Base-by-base conservation (phyloP, 1,140 invertebrate species). In the Lasaia peninsularis region DNA sequence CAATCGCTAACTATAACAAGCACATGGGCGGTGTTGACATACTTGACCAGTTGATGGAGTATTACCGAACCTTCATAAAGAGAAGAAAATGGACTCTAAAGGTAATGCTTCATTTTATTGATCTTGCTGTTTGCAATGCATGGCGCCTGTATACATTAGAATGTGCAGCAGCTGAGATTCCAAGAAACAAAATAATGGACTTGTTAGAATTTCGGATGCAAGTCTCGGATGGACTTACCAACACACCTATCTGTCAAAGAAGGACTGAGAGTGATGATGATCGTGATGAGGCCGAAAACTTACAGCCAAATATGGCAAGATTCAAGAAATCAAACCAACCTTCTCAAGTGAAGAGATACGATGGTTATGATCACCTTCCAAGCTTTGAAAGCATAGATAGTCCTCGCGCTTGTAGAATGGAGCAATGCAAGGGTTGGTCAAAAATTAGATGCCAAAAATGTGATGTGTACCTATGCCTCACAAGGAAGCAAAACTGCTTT, bases 41-140 rank as follows among this genome's bases (percentile, higher is more conserved):
- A 12, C 31, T 65, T 5, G 56, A 69, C 44, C 56, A 68, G 40
- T 32, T 28, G 40, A 62, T 68, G 37, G 60, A 65, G 56, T 61
- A 61, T 20, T 69, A 69, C 31, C 28, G 63, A 11, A 51, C 60
- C n/a, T 71, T 62, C 20, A 61, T 60, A 0, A 71, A 71, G 52
- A 67, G 60, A 1, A 61, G 52, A 37, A 69, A 69, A 33, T 70
- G 62, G 64, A 63, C 70, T 31, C 40, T 67, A 33, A 70, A 73
- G 57, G 62, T 67, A 7, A 12, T 65, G 5, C 40, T 64, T 1
- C 66, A 72, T 33, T 65, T 69, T 55, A 37, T 69, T 9, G 62
- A 69, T 58, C 52, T 70, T 9, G 37, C 61, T 2, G 2, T 63
- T 2, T 55, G 52, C n/a, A 69, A 69, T 12, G 44, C 63, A 32